A percentile compares a stretch with the other conserved stretches of the same genome.
phyloP scores from a whole-genome alignment of 2,113 vertebrate species.

The Lathamus discolor region DNA sequence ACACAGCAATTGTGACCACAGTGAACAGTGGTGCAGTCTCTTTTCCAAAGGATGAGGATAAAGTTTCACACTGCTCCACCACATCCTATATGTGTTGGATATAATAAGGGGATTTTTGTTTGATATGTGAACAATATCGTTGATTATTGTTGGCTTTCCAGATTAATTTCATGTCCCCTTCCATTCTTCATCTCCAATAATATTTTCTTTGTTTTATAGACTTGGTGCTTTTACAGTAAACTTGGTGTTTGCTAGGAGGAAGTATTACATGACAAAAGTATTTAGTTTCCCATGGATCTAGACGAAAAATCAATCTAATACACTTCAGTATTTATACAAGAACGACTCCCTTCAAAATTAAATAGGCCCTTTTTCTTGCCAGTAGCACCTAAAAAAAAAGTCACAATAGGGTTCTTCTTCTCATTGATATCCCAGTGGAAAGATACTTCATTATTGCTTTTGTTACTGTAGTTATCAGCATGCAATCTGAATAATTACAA shows the following conservation, averaged over 20 bases:
- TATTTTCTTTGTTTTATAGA: slow-evolving; percentile 4
- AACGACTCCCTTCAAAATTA: slow-evolving; percentile 17
- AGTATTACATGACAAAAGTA: slow-evolving; percentile 23
- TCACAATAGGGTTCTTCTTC: background rate
- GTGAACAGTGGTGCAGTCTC: background rate
- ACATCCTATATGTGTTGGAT: background rate
- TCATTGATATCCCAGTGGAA: background rate
- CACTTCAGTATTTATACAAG: background rate
- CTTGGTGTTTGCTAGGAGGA: background rate
- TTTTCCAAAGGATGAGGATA: background rate
- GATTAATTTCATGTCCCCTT: background rate
- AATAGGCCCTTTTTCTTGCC: background rate
- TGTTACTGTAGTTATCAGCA: background rate
- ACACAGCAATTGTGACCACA: background rate
- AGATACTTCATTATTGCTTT: background rate
- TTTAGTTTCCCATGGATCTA: slow-evolving; percentile 10
- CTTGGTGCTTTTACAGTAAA: background rate
- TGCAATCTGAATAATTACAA: background rate
- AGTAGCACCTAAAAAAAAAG: background rate
- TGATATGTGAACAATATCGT: background rate
- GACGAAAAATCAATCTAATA: slow-evolving; percentile 18
- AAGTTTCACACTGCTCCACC: background rate
- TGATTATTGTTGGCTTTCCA: background rate
- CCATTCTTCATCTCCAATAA: background rate
- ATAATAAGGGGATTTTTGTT: background rate